phyloP scores from a whole-genome alignment of 2,113 vertebrate species.

The Poeciliopsis turrubarensis region DNA sequence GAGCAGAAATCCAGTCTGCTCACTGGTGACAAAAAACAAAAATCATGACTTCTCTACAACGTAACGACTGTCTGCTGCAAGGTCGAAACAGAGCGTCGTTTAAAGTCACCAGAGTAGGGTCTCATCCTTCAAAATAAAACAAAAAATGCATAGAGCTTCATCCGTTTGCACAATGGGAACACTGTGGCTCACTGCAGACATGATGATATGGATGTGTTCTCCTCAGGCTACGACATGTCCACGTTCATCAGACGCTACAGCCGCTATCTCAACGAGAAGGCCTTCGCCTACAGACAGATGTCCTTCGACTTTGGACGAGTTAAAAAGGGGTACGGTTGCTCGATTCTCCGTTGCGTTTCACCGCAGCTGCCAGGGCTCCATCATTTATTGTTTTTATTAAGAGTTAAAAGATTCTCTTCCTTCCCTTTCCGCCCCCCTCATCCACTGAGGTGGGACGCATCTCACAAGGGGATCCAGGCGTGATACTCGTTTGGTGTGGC shows the following conservation, averaged over 20 bases:
- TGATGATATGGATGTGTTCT: constrained; percentile 35
- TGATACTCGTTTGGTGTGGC: neutral
- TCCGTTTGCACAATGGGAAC: neutral
- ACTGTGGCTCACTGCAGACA: neutral
- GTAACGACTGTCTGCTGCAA: too few relatives aligned
- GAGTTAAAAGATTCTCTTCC: neutral
- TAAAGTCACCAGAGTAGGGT: too few relatives aligned
- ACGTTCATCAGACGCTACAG: constrained; percentile 98
- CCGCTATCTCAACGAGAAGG: constrained; percentile 97
- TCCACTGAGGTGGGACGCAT: neutral
- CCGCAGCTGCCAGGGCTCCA: neutral
- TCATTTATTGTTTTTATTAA: neutral
- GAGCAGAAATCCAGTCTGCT: too few relatives aligned
- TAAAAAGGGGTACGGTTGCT: constrained; percentile 91
- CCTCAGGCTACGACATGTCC: constrained; percentile 96
- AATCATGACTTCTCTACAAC: too few relatives aligned
- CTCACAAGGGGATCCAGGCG: too few relatives aligned
- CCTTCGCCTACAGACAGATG: constrained; percentile 98
- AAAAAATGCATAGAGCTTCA: too few relatives aligned
- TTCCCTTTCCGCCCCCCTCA: neutral
- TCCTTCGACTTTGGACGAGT: constrained; percentile 97
- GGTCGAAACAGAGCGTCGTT: too few relatives aligned
- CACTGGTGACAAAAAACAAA: too few relatives aligned
- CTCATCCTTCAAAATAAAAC: too few relatives aligned
- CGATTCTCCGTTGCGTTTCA: constrained; percentile 8